Evolutionary conservation across 2,888 invertebrate genomes (phyloP).

Genomic region (Phalera bucephala): DNA sequence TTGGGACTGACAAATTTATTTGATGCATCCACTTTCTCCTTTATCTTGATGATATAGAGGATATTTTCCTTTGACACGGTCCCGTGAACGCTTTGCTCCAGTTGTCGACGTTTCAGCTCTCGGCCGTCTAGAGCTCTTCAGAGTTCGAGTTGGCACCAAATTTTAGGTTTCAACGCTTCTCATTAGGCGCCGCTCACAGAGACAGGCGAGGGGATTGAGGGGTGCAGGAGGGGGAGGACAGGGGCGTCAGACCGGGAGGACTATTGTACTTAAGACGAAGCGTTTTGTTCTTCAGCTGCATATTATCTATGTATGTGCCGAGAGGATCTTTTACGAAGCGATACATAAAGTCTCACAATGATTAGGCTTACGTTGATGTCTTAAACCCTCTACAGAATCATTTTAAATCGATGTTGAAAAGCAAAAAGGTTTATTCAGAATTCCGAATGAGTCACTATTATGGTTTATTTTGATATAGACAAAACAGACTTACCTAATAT

Average conservation of each 20-base stretch:
- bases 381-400: slow-evolving; percentile 11
- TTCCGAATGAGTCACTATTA: no score
- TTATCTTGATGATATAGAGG: slow-evolving; percentile 32
- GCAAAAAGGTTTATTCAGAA: no score
- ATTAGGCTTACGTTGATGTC: slow-evolving; percentile 37
- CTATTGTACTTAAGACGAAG: slow-evolving; percentile 63
- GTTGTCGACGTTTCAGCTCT: slow-evolving; percentile 47
- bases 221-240: slow-evolving; percentile 16
- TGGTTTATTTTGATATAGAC: no score
- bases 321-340: slow-evolving; percentile 17
- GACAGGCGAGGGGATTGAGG: slow-evolving; percentile 27
- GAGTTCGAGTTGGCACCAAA: slow-evolving; percentile 80
- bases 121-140: slow-evolving; percentile 60
- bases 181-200: slow-evolving; percentile 67
- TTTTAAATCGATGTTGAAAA: no score
- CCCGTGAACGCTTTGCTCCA: slow-evolving; percentile 20
- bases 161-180: slow-evolving; percentile 78
- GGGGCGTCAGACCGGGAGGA: slow-evolving; percentile 43
- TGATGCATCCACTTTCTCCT: slow-evolving; percentile 25
- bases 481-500: no score
- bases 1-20: slow-evolving; percentile 36
- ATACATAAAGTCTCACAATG: slow-evolving; percentile 42
- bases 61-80: slow-evolving; percentile 28
- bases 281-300: slow-evolving; percentile 64
- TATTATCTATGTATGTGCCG: slow-evolving; percentile 34